Evolutionary conservation across 2,888 invertebrate genomes (phyloP), one percentile per base, ranked within the genome.

Genomic region (Tricholauxania praeusta): DNA sequence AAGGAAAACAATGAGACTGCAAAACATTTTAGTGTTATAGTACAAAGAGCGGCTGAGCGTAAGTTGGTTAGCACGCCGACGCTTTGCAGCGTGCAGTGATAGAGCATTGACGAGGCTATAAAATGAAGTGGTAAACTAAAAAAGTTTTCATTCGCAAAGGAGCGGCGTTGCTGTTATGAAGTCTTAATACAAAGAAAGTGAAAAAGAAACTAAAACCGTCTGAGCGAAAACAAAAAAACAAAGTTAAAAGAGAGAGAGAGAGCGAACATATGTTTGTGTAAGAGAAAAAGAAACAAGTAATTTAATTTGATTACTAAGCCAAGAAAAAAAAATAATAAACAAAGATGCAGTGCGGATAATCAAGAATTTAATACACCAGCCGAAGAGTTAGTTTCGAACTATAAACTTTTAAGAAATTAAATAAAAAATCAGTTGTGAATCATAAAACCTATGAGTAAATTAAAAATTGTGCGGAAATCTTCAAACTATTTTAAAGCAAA

Each of bases 141-240:
- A 81, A 81, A 79, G 81, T 81, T 82, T 82, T 80, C 85, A 86
- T 81, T 84, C 82, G 81, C 79, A 80, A 78, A 78, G 79, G 81
- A 80, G 80, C 81, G 78, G 78, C 80, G 81, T 72, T 72, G 70
- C 71, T 79, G 80, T 74, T 71, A 77, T 55, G 62, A 67, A 51
- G 57, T 71, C 64, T 49, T 49, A 48, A 15, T 49, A 68, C 12
- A 48, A 55, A 57, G 19, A 62, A 72, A 67, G 63, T 55, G 28
- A 28, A 59, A 52, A 12, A 52, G 49, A 59, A 55, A 72, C 22
- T 19, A 32, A 52, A 5, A 47, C 47, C n/a, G 14, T 19, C n/a
- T 28, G 15, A 65, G 49, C 7, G 12, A 51, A 51, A 49, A 4
- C 17, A 32, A 3, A 28, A n/a, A 72, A 51, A 47, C 15, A 55